Evolutionary conservation across 2,113 vertebrate genomes (phyloP).

Genomic region (Thalassarche chlororhynchos): DNA sequence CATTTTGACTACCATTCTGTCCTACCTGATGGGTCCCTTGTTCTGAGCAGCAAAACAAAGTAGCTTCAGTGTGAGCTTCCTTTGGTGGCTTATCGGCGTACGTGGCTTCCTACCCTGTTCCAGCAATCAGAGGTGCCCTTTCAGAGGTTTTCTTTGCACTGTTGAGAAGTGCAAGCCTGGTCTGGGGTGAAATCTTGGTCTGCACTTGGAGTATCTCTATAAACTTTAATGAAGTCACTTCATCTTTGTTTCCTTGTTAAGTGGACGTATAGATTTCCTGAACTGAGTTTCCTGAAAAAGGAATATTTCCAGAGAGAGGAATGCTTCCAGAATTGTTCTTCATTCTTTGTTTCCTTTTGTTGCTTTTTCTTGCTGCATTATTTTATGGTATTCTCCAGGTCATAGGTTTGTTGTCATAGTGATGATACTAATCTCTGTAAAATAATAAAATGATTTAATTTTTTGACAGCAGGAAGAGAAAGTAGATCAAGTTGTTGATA

Average conservation of each 20-base stretch:
- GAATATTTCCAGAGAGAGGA: not conserved
- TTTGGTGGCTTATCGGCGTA: not conserved
- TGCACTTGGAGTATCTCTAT: not conserved
- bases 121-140: not conserved
- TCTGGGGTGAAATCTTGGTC: not conserved
- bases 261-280: not conserved
- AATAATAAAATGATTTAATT: slow-evolving; percentile 1
- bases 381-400: not conserved
- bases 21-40: not conserved
- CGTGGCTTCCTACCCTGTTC: not conserved
- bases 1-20: not conserved
- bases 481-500: slow-evolving; percentile 51
- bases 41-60: not conserved
- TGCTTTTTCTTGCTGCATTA: not conserved
- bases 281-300: not conserved
- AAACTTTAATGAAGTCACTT: not conserved
- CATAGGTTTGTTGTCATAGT: slow-evolving; percentile 28
- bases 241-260: not conserved
- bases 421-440: slow-evolving; percentile 10
- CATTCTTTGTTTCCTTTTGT: not conserved
- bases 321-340: not conserved
- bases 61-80: not conserved
- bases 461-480: slow-evolving; percentile 57
- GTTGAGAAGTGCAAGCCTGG: not conserved
- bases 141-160: not conserved